Base-by-base conservation (phyloP, 2,888 invertebrate species). In the Coleophora flavipennella region DNA sequence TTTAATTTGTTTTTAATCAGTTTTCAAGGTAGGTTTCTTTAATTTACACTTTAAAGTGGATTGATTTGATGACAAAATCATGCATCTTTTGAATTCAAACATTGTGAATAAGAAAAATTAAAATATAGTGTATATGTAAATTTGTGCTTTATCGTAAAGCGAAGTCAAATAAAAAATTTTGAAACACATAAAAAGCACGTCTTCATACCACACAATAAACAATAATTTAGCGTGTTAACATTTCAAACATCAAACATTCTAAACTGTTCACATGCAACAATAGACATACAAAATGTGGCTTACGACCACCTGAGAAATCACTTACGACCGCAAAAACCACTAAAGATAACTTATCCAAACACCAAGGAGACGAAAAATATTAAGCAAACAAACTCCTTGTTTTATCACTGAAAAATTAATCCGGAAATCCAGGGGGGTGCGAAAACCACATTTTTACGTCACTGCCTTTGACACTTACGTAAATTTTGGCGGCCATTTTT, bases 401-500 rank as follows among this genome's bases (percentile, higher is more conserved):
- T 47, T 45, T 48, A 44, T 20, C 20, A 20, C 20, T 20, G 44
- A 35, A 46, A 53, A 51, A 53, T 40, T 53, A 56, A 59, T 69
- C 70, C 70, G n/a, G 8, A 20, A 31, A 39, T 43, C 39, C 42
- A 37, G 55, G 62, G n/a, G 20, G 20, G 67, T 74, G 75, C 78
- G 72, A 67, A 67, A 71, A 78, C 79, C 79, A 76, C 77, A 77
- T 54, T 68, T 20, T 66, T 73, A 62, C 62, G 68, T 62, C 71
- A 69, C 67, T 64, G 55, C 27, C 50, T 50, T 52, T 76, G 74
- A 74, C 83, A 83, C 83, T 83, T 83, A 83, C 83, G 77, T 81
- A 81, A 70, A 81, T 62, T 79, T 79, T 80, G 66, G 78, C 73
- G 71, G 80, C 75, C 83, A 83, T 83, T 59, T 70, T 78, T 65